Conservation (phyloP, 2,888 invertebrate genomes). For the Cheilosia soror region DNA sequence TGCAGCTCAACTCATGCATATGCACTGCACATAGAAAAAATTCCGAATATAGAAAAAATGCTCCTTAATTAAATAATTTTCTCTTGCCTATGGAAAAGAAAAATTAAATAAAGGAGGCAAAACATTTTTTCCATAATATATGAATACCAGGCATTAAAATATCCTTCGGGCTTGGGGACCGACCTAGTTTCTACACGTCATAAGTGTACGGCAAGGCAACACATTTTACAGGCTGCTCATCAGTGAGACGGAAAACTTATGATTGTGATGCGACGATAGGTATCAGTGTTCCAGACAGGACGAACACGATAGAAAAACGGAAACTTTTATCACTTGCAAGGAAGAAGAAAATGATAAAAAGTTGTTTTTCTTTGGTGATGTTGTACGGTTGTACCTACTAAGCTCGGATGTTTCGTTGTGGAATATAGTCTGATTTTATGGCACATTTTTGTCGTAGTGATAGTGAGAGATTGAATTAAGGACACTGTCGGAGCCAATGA, state of each 20-base stretch:
- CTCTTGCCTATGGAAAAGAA: not conserved
- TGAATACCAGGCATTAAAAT: not conserved
- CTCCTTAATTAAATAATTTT: constrained; percentile 7
- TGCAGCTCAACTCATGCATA: not conserved
- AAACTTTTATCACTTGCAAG: not conserved
- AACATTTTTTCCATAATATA: not conserved
- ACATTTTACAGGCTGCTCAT: not conserved
- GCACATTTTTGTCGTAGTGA: not conserved
- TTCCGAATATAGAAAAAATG: not conserved
- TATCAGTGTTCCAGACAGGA: not conserved
- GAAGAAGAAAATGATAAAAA: not conserved
- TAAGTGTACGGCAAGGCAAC: not conserved
- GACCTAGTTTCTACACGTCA: constrained; percentile 11
- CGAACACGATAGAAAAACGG: not conserved
- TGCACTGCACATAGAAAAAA: not conserved
- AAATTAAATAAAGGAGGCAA: no score
- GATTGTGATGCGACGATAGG: not conserved
- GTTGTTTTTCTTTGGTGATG: not conserved
- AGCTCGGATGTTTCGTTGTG: not conserved
- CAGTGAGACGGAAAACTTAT: not conserved
- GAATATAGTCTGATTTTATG: not conserved
- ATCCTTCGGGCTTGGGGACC: constrained; percentile 23
- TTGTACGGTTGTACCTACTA: not conserved
- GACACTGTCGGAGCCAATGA: not conserved
- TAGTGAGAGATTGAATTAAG: constrained; percentile 25